Evolutionary conservation across 2,888 invertebrate species (phyloP), one percentile per base, ranked within the genome.

Genomic region (Lymantria dispar): DNA sequence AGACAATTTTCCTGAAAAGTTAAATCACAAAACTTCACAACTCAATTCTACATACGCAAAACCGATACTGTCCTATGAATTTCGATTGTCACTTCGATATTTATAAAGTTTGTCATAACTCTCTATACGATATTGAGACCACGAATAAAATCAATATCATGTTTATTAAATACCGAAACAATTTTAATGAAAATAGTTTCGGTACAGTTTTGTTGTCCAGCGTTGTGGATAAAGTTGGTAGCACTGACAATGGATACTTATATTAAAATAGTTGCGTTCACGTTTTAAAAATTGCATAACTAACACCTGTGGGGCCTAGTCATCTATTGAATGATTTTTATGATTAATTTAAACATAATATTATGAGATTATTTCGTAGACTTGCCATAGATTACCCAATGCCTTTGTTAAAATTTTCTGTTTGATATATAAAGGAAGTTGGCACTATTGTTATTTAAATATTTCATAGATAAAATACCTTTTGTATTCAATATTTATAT

Each of bases 121-220:
- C 47, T 37, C 15, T 38, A 11, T 50, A 42, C 43, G 45, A 60
- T 56, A 56, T 52, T 48, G 43, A 60, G 50, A 56, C 58, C 57
- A 41, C 58, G 54, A 70, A 72, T 63, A 67, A 66, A 66, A 70
- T 64, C 70, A 58, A 69, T 71, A 70, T 47, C 61, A 54, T 60
- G 58, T 64, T 65, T 60, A 58, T 64, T 64, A 70, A 81, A 80
- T 76, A 76, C 70, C 74, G 67, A 73, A 83, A 81, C 83, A 78
- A 80, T 83, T 85, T 78, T 69, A 81, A 87, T 87, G 79, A 79
- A 73, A 80, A 85, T 85, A 83, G 80, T 86, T 86, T 30, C 47
- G 42, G 61, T 50, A 60, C 58, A 66, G 67, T 72, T 70, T 64
- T 66, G 72, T 74, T 75, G 78, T 75, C 80, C 69, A 69, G 59